Evolutionary conservation across 2,113 vertebrate species (phyloP).

Genomic region (Petaurus breviceps): DNA sequence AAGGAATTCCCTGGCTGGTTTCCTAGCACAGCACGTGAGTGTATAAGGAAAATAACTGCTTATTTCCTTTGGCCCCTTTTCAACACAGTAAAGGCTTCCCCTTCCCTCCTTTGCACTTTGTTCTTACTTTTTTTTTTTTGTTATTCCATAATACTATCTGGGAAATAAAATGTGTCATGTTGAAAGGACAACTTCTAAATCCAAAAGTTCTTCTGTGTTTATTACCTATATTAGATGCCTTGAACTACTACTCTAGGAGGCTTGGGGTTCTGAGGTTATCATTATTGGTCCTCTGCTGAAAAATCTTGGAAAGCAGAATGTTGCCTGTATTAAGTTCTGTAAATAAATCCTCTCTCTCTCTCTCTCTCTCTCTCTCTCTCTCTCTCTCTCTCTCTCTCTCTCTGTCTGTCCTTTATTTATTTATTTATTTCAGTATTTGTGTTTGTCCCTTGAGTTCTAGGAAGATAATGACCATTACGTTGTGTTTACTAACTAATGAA

Average conservation of each 20-base stretch:
- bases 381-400: no score
- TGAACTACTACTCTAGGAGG: rapidly evolving
- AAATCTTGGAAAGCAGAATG: background rate
- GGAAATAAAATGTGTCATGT: background rate
- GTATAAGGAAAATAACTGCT: slow-evolving; percentile 75
- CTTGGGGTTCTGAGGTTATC: background rate
- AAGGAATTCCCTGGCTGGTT: slow-evolving; percentile 80
- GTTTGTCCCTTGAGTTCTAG: background rate
- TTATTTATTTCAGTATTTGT: background rate
- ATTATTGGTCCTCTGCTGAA: slow-evolving; percentile 4
- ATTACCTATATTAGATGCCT: background rate
- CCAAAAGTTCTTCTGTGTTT: slow-evolving; percentile 46
- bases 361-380: background rate
- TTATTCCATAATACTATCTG: slow-evolving; percentile 3
- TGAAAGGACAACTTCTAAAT: background rate
- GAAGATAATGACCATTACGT: rapidly evolving
- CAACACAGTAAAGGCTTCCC: slow-evolving; percentile 12
- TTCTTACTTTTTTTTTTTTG: background rate
- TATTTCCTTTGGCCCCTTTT: slow-evolving; percentile 70
- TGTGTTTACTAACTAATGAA: background rate
- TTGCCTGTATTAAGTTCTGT: background rate
- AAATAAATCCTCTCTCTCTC: background rate
- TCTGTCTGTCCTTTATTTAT: no score
- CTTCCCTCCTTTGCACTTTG: background rate
- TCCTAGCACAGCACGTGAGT: slow-evolving; percentile 75